Conservation (phyloP, 2,797 vertebrate genomes). For the Gadopsis bispinosus region DNA sequence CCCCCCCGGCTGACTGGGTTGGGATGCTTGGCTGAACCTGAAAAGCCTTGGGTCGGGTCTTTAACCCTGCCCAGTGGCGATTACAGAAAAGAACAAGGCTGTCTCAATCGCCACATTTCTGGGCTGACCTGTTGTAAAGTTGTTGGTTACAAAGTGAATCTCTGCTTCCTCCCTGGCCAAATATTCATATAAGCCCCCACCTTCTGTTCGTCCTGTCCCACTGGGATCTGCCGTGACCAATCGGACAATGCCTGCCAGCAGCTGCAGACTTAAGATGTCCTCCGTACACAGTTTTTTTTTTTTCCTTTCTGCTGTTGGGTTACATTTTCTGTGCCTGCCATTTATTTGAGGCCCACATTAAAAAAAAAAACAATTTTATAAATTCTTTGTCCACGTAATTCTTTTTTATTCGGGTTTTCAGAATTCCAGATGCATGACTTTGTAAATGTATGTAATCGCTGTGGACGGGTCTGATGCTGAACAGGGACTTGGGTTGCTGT, state of each 20-base stretch:
- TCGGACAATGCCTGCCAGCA: slow-evolving; percentile 75
- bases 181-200: slow-evolving; percentile 62
- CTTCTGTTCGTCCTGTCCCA: slow-evolving; percentile 48
- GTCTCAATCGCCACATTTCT: slow-evolving; percentile 44
- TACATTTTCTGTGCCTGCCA: slow-evolving; percentile 36
- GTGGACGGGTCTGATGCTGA: background rate
- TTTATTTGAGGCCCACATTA: slow-evolving; percentile 17
- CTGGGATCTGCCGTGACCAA: slow-evolving; percentile 74
- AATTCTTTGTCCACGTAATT: slow-evolving; percentile 7
- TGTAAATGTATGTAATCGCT: slow-evolving; percentile 20
- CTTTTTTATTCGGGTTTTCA: slow-evolving; percentile 4
- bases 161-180: slow-evolving; percentile 46
- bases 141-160: slow-evolving; percentile 53
- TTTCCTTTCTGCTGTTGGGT: slow-evolving; percentile 22
- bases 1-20: slow-evolving; percentile 48
- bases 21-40: slow-evolving; percentile 72
- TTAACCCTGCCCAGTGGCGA: slow-evolving; percentile 59
- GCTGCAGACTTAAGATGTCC: slow-evolving; percentile 77
- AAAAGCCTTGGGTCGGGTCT: slow-evolving; percentile 71
- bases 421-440: slow-evolving; percentile 18
- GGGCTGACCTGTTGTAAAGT: slow-evolving; percentile 52
- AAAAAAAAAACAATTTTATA: background rate
- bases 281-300: slow-evolving; percentile 25
- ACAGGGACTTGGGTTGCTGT: background rate
- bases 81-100: slow-evolving; percentile 52